Conservation (phyloP, 37 sponge, comb jelly and placozoan genomes). For the Theonella swinhoei region DNA sequence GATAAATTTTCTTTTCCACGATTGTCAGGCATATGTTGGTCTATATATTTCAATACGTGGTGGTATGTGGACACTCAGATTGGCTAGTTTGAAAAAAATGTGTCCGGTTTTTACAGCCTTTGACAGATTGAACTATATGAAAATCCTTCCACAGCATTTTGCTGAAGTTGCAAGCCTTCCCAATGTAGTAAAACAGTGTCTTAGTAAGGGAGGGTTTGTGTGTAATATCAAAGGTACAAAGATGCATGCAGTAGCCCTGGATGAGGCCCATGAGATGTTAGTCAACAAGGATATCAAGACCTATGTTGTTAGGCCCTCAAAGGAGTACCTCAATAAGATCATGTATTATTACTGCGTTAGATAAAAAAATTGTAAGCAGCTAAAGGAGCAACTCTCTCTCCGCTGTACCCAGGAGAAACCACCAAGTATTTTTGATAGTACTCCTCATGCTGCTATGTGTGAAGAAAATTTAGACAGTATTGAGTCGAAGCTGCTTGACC, state of each 20-base stretch:
- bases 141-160: too few species aligned
- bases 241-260: not conserved
- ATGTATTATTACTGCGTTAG: not conserved
- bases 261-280: constrained; percentile 21
- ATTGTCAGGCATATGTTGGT: too few species aligned
- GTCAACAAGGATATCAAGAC: constrained; percentile 2
- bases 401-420: not conserved
- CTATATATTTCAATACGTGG: too few species aligned
- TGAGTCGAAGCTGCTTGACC: not conserved
- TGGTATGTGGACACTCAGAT: too few species aligned
- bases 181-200: too few species aligned
- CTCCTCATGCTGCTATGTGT: constrained; percentile 1
- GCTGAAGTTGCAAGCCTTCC: too few species aligned
- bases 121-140: too few species aligned
- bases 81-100: too few species aligned
- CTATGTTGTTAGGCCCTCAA: not conserved
- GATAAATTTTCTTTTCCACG: too few species aligned
- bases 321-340: not conserved
- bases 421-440: not conserved
- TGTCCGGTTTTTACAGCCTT: too few species aligned
- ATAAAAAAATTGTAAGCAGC: not conserved
- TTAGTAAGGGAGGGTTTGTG: not conserved
- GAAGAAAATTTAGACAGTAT: constrained; percentile 3
- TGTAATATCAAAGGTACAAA: not conserved
- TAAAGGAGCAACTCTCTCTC: not conserved